Conservation (phyloP, 2,797 vertebrate species). For the Eremophila alpestris region DNA sequence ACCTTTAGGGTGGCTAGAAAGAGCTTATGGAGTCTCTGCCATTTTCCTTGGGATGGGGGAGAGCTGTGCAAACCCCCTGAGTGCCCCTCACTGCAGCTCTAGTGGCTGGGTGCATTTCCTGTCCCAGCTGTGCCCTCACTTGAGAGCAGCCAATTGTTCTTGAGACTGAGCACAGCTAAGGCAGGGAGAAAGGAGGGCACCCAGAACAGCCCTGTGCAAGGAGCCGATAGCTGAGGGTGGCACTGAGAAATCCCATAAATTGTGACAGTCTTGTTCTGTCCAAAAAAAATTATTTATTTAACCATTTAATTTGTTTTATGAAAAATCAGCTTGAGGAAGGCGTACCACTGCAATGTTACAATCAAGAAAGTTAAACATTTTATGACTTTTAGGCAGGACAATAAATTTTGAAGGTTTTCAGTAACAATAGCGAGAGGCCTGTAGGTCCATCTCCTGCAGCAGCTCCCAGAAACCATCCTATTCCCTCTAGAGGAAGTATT, state of each 20-base stretch:
- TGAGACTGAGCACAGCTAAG: background rate
- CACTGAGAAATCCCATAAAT: background rate
- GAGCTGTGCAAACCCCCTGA: background rate
- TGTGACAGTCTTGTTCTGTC: background rate
- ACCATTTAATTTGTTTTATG: background rate
- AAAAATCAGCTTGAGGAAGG: background rate
- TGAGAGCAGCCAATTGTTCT: background rate
- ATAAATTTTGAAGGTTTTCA: slow-evolving; percentile 41
- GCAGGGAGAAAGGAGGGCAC: background rate
- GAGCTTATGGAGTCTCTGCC: background rate
- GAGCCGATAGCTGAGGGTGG: background rate
- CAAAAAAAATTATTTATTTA: background rate
- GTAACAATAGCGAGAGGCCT: background rate
- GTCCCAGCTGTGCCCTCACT: fast-evolving
- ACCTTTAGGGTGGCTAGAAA: background rate
- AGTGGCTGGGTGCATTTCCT: background rate
- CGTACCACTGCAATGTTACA: background rate
- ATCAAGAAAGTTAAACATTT: background rate
- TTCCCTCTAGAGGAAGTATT: slow-evolving; percentile 45
- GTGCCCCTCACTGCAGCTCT: fast-evolving
- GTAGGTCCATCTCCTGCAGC: background rate
- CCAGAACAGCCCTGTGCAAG: background rate
- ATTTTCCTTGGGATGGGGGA: background rate
- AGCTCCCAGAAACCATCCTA: background rate
- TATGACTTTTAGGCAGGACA: background rate